Evolutionary conservation across 2,797 vertebrate species (phyloP).

Genomic region (Xenops minutus): DNA sequence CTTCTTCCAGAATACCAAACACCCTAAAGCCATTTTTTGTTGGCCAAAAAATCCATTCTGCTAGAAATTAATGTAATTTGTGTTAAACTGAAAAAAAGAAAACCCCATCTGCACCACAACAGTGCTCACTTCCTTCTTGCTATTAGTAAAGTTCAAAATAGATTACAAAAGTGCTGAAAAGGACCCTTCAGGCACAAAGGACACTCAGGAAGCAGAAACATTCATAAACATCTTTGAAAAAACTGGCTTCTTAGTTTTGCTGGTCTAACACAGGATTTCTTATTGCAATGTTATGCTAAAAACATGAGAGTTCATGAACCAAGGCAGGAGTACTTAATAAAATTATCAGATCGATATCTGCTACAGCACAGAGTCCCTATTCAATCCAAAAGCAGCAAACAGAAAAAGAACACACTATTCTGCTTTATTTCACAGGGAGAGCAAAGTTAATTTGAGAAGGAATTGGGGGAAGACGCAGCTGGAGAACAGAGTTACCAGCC

Average conservation of each 20-base stretch:
- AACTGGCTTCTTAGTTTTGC: background rate
- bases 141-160: background rate
- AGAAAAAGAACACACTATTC: slow-evolving; percentile 24
- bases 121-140: background rate
- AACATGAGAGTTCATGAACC: slow-evolving; percentile 36
- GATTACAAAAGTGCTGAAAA: background rate
- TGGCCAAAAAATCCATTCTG: background rate
- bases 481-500: slow-evolving; percentile 65
- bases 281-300: slow-evolving; percentile 17
- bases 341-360: slow-evolving; percentile 48
- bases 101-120: background rate
- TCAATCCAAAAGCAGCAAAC: slow-evolving; percentile 38
- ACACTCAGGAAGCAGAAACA: background rate
- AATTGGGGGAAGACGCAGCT: slow-evolving; percentile 49
- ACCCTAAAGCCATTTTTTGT: background rate
- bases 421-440: slow-evolving; percentile 63
- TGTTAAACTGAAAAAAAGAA: background rate
- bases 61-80: background rate
- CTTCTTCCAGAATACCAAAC: background rate
- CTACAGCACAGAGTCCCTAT: slow-evolving; percentile 21
- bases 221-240: background rate
- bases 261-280: background rate
- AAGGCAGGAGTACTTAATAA: slow-evolving; percentile 41
- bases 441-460: slow-evolving; percentile 74
- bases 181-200: background rate